Percentiles rank a stretch among this genome's conserved stretches.
These are phyloP conservation scores for Gobionotothen gibberifrons DNA, from an alignment of 2,797 vertebrate species.

Conservation along the genomic window DNA sequence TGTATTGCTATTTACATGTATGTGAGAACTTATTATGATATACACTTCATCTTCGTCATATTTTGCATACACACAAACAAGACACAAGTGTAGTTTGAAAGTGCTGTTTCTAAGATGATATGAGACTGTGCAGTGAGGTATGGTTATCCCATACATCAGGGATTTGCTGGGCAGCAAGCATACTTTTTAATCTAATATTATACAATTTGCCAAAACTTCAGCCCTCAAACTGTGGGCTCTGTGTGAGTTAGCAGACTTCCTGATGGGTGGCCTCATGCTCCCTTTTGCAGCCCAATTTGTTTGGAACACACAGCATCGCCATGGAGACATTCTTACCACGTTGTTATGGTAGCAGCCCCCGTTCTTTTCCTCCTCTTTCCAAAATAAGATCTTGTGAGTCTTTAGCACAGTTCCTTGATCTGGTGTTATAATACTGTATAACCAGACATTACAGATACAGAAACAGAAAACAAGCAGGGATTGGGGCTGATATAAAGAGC, in stretches of 20 bases:
- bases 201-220: conserved; percentile 35
- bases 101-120: neutral
- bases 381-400: conserved; percentile 60
- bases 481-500: neutral
- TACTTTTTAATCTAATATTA: conserved; percentile 1
- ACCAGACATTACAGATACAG: neutral
- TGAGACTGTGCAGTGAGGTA: neutral
- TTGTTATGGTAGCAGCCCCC: conserved; percentile 76
- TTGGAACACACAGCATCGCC: conserved; percentile 72
- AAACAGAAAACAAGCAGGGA: conserved; percentile 6
- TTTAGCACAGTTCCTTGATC: conserved; percentile 23
- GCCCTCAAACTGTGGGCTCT: conserved; percentile 30
- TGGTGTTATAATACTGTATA: conserved; percentile 9
- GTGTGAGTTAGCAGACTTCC: conserved; percentile 55
- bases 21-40: neutral
- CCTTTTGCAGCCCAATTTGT: conserved; percentile 79
- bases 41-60: neutral
- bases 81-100: neutral
- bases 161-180: neutral
- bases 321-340: conserved; percentile 72
- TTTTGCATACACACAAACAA: neutral
- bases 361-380: conserved; percentile 40
- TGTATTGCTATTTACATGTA: neutral
- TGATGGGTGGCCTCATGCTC: conserved; percentile 54
- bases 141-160: neutral